These are phyloP conservation scores for Hylomyscus alleni DNA, from an alignment of 2,797 vertebrate genomes.

Conservation along the genomic window DNA sequence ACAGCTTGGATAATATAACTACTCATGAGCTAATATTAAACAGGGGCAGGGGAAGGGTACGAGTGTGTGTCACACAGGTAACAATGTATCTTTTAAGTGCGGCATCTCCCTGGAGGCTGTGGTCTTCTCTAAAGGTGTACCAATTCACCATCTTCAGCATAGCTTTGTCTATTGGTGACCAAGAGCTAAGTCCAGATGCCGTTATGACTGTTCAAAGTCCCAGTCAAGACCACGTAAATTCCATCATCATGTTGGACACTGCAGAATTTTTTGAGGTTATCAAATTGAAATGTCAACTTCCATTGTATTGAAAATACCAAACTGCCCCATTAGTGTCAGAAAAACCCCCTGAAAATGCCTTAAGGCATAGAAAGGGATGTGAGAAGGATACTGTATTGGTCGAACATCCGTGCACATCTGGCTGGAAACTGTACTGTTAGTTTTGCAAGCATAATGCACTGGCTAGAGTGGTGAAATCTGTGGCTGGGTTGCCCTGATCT, in stretches of 20 bases:
- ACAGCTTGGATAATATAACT: slow-evolving; percentile 15
- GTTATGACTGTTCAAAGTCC: background rate
- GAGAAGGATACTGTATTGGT: background rate
- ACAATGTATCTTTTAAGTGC: background rate
- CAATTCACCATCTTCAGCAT: background rate
- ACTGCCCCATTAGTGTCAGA: background rate
- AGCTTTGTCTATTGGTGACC: background rate
- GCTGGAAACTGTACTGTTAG: background rate
- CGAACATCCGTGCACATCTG: background rate
- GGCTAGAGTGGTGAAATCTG: background rate
- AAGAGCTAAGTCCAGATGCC: slow-evolving; percentile 1
- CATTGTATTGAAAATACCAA: slow-evolving; percentile 44
- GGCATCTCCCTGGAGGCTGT: background rate
- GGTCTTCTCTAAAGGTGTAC: slow-evolving; percentile 37
- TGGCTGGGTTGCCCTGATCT: background rate
- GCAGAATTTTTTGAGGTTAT: background rate
- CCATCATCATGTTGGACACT: background rate
- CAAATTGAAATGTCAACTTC: slow-evolving; percentile 38
- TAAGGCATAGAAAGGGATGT: background rate
- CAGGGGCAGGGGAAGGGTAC: background rate
- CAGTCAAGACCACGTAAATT: background rate
- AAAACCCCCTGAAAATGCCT: slow-evolving; percentile 25
- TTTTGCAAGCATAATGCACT: background rate
- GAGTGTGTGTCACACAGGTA: background rate
- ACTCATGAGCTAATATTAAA: background rate